These are phyloP conservation scores for Romanogobio albipinnatus DNA, from an alignment of 2,113 vertebrate genomes.

Conservation along the genomic window DNA sequence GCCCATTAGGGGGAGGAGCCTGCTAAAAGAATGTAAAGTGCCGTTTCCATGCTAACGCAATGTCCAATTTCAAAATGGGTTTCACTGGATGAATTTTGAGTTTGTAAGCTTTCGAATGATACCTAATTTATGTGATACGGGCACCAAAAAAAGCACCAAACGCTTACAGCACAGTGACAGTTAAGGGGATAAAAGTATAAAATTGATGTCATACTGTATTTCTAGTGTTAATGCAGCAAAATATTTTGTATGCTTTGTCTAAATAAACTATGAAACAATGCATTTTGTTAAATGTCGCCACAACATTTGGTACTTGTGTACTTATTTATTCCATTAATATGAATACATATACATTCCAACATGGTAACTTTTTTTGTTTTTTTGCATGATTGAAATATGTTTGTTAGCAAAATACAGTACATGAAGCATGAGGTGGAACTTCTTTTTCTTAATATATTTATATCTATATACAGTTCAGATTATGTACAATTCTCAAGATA, in stretches of 20 bases:
- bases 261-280: constrained; percentile 75
- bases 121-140: no score
- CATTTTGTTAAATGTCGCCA: constrained; percentile 60
- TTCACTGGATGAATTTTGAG: no score
- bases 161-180: no score
- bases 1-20: no score
- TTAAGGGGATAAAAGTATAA: background rate
- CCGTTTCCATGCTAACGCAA: no score
- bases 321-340: constrained; percentile 64
- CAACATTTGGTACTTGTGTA: constrained; percentile 30
- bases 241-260: constrained; percentile 49
- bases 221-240: constrained; percentile 14
- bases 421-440: constrained; percentile 45
- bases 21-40: no score
- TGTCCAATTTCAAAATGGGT: no score
- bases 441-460: constrained; percentile 45
- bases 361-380: constrained; percentile 12
- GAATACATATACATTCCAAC: constrained; percentile 76
- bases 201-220: constrained; percentile 11
- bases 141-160: no score
- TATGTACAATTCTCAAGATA: constrained; percentile 53
- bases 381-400: constrained; percentile 57
- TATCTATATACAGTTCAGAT: constrained; percentile 54
- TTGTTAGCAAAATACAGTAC: constrained; percentile 58
- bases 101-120: no score